Conservation (phyloP, 2,797 vertebrate species). For the Pseudochromis fuscus region DNA sequence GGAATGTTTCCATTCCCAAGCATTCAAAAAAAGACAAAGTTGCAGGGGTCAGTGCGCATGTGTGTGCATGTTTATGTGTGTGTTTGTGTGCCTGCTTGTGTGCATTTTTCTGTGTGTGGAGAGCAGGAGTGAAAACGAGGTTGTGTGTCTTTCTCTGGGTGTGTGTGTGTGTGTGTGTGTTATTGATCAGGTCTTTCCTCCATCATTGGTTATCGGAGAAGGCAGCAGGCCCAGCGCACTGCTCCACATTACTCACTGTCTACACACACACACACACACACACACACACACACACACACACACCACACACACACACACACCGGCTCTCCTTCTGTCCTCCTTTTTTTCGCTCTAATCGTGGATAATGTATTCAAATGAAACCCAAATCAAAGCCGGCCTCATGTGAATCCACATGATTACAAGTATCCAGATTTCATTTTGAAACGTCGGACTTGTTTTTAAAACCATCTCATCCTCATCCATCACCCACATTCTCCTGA, state of each 20-base stretch:
- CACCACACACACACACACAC: neutral
- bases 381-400: conserved; percentile 27
- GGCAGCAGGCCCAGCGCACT: conserved; percentile 49
- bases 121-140: neutral
- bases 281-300: conserved; percentile 23
- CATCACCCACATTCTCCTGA: conserved; percentile 4
- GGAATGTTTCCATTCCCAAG: conserved; percentile 83
- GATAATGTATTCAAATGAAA: conserved; percentile 58
- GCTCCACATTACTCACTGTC: conserved; percentile 65
- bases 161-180: conserved; percentile 21
- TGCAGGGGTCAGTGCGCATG: conserved; percentile 64
- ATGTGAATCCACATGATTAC: conserved; percentile 21
- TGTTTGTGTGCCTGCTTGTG: conserved; percentile 8
- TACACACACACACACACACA: conserved; percentile 31
- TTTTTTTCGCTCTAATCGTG: conserved; percentile 7
- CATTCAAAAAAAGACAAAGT: conserved; percentile 66
- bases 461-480: conserved; percentile 20
- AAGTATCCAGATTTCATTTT: conserved; percentile 10
- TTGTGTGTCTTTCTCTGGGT: neutral
- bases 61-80: conserved; percentile 22
- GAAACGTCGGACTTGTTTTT: conserved; percentile 17
- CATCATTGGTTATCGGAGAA: conserved; percentile 72
- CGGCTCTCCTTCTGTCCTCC: neutral
- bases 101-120: conserved; percentile 23
- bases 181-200: conserved; percentile 72